A percentile compares a stretch with the other conserved stretches of the same genome.
Evolutionary conservation across 2,797 vertebrate species (phyloP).

Genomic region (Babyrousa celebensis): DNA sequence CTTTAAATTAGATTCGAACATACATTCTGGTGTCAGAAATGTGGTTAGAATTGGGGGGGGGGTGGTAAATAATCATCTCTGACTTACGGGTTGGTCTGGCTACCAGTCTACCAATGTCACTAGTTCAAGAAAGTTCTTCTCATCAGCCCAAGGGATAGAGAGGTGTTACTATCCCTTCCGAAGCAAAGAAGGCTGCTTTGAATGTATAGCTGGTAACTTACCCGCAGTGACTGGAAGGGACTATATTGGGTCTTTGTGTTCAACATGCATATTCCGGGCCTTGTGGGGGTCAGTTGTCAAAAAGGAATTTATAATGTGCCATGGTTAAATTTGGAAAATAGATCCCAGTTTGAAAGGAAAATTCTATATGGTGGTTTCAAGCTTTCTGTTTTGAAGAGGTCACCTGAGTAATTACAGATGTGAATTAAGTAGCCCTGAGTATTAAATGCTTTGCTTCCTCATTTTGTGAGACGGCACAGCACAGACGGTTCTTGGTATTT

Average conservation of each 20-base stretch:
- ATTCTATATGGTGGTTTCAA: not conserved
- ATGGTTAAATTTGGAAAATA: constrained; percentile 40
- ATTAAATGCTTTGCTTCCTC: not conserved
- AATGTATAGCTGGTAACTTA: not conserved
- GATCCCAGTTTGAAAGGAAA: not conserved
- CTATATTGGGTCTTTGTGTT: not conserved
- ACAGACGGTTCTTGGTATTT: not conserved
- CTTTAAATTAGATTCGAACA: not conserved
- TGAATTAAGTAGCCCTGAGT: not conserved
- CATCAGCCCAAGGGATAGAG: not conserved
- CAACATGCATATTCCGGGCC: not conserved
- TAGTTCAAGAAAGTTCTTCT: not conserved
- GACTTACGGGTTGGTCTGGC: not conserved
- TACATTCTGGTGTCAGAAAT: constrained; percentile 8
- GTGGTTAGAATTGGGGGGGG: not conserved
- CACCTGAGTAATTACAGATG: not conserved
- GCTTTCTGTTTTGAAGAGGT: constrained; percentile 5
- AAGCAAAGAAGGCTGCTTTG: not conserved
- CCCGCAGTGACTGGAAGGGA: not conserved
- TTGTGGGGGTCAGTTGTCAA: constrained; percentile 34
- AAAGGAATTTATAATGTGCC: constrained; percentile 44
- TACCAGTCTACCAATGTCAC: not conserved
- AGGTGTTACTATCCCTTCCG: not conserved
- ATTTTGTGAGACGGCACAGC: not conserved
- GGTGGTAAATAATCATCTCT: not conserved